Base-by-base conservation (phyloP, 1,140 invertebrate species). In the Armadillidium nasatum region DNA sequence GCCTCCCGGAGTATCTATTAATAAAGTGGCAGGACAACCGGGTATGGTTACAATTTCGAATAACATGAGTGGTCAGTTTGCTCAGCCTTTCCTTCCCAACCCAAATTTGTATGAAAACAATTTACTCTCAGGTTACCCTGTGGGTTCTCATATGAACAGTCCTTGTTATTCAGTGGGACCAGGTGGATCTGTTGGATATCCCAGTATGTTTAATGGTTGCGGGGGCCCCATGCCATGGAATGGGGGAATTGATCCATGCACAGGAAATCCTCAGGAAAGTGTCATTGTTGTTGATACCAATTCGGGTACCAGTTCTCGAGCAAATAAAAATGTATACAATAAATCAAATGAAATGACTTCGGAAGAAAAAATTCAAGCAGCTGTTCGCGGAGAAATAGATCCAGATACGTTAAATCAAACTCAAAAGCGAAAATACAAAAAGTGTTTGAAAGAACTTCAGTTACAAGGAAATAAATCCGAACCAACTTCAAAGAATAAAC, bases 31-130 rank as follows among this genome's bases (percentile, higher is more conserved):
- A 22, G 81, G 81, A n/a, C 77, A 79, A 45, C 80, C 80, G 45
- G 80, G 80, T 19, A 81, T 81, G 80, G 77, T 81, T 33, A 81
- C 77, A 19, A 81, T 81, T 69, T 81, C 80, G 4, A 79, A 78
- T 46, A 79, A 76, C 66, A 79, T 81, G 77, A 77, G 80, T 15
- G 77, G 77, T 50, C 74, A 74, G 45, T 79, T 79, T 70, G 74
- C 78, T 7, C 78, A 79, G 44, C 78, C 78, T 33, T 79, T 76
- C 66, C 54, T 79, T 45, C 78, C 78, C 0, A 79, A 79, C 23
- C 78, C 78, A 10, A 79, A 79, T 71, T 45, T 79, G 22, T 79
- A 79, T 72, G 74, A 74, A 19, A 74, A 72, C 66, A 72, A 74
- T 15, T 19, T 76, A 22, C 46, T 76, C 33, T 72, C 75, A 15